A percentile compares a stretch with the other conserved stretches of the same genome.
These are phyloP conservation scores for Mnemiopsis leidyi DNA, from an alignment of 37 sponge, comb jelly and placozoan genomes.

Conservation along the genomic window DNA sequence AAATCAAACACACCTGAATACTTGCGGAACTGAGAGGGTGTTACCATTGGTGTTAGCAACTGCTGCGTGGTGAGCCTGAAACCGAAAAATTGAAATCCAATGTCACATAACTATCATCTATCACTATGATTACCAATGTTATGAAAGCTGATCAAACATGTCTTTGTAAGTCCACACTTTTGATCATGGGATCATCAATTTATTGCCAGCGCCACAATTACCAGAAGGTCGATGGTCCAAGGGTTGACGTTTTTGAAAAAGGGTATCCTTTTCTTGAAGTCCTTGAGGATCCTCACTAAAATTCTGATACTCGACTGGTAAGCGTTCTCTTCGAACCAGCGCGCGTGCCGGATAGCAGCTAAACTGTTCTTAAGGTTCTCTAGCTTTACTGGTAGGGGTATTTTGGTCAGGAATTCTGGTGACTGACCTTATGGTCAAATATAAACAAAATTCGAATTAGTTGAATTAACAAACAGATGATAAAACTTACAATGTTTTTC, in stretches of 20 bases:
- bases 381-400: conserved; percentile 64
- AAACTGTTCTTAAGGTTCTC: conserved; percentile 72
- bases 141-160: not conserved
- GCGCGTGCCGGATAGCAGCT: conserved; percentile 75
- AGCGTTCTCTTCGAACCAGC: conserved; percentile 85
- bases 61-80: conserved; percentile 65
- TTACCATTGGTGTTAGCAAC: not conserved
- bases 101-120: too few species aligned
- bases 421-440: not conserved
- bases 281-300: conserved; percentile 78
- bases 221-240: conserved; percentile 88
- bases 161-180: not conserved
- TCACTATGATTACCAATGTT: not conserved
- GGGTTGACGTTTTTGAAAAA: conserved; percentile 71
- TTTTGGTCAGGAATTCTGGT: not conserved
- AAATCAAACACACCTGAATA: conserved; percentile 42
- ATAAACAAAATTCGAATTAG: not conserved
- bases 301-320: conserved; percentile 70
- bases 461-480: too few species aligned
- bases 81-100: too few species aligned
- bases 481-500: conserved; percentile 58
- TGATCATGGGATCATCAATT: not conserved
- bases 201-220: not conserved
- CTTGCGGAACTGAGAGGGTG: not conserved
- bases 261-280: conserved; percentile 74